Evolutionary conservation across 2,113 vertebrate species (phyloP).

Genomic region (Sapayoa aenigma): DNA sequence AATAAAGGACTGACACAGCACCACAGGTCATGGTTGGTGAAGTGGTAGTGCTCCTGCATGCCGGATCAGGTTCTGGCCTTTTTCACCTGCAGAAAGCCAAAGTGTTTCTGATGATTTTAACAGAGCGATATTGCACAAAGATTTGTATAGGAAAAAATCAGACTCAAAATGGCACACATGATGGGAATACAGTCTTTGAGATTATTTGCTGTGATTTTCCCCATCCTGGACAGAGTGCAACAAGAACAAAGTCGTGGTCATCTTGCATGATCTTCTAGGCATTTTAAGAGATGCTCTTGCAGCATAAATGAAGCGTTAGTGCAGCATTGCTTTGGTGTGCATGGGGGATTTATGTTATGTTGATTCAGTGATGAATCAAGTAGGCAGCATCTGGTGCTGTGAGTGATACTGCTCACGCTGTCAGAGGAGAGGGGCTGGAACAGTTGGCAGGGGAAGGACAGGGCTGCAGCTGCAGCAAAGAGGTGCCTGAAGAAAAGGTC

Average conservation of each 20-base stretch:
- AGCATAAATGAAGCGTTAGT: neutral
- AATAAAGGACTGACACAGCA: neutral
- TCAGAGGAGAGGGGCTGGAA: neutral
- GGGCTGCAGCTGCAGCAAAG: neutral
- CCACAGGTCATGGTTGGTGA: fast-evolving
- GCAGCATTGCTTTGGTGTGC: neutral
- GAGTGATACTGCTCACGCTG: neutral
- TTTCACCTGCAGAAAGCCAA: neutral
- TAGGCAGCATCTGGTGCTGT: neutral
- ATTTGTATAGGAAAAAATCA: neutral
- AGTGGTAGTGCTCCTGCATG: neutral
- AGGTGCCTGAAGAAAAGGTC: neutral
- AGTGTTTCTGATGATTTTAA: neutral
- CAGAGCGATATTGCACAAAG: neutral
- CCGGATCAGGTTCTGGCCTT: neutral
- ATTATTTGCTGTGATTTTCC: neutral
- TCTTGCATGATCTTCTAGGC: neutral
- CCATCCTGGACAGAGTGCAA: neutral
- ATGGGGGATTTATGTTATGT: conserved; percentile 26
- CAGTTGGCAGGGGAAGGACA: neutral
- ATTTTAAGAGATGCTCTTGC: neutral
- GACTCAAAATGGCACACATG: neutral
- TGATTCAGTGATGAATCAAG: neutral
- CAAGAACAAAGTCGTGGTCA: neutral
- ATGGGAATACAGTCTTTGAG: neutral